A percentile compares a stretch with the other conserved stretches of the same genome.
phyloP scores from a whole-genome alignment of 2,113 vertebrate genomes.

The Ochotona princeps region DNA sequence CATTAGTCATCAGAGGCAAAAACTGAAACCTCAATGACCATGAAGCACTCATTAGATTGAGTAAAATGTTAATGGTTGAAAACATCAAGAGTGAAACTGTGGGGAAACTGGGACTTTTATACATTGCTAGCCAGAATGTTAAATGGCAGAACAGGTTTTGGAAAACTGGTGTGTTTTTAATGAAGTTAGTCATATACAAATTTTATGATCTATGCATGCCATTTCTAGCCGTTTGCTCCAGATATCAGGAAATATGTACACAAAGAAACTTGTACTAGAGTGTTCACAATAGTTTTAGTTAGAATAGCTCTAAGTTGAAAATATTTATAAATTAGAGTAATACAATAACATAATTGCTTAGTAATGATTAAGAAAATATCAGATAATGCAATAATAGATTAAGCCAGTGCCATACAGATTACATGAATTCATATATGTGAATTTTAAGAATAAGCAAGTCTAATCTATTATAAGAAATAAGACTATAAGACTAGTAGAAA shows the following conservation, averaged over 20 bases:
- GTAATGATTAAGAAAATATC: neutral
- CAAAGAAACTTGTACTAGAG: neutral
- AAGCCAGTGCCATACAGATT: neutral
- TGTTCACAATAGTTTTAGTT: neutral
- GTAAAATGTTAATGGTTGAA: conserved; percentile 17
- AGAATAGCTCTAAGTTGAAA: neutral
- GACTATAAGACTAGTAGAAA: too few species aligned
- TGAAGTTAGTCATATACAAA: neutral
- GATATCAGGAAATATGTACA: neutral
- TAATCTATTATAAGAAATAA: neutral
- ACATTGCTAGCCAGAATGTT: neutral
- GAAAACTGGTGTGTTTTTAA: neutral
- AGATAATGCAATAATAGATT: neutral
- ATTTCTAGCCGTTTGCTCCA: neutral
- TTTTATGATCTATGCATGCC: neutral
- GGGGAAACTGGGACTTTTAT: neutral
- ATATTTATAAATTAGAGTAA: neutral
- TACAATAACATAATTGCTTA: neutral
- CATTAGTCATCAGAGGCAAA: neutral
- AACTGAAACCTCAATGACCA: neutral
- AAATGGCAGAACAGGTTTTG: neutral
- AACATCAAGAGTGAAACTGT: neutral
- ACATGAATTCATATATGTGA: neutral
- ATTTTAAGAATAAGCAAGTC: neutral
- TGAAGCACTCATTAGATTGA: neutral